Conservation (phyloP, 2,888 invertebrate genomes). For the Phaonia tiefii region DNA sequence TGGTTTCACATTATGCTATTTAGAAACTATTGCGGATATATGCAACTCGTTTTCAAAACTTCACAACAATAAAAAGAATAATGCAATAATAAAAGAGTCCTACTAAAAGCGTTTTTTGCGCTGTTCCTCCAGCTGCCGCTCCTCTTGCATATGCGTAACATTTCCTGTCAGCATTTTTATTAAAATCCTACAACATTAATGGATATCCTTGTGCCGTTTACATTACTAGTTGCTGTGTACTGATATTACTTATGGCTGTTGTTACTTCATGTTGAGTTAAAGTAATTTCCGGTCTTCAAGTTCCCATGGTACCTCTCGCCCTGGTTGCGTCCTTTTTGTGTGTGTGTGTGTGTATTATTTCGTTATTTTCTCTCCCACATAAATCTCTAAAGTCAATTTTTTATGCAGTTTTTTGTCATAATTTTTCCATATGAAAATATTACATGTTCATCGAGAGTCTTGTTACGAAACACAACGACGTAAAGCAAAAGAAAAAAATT, state of each 20-base stretch:
- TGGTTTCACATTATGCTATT: neutral
- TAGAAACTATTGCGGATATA: neutral
- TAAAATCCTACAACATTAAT: conserved; percentile 63
- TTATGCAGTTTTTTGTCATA: conserved; percentile 35
- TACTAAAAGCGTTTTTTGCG: neutral
- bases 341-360: neutral
- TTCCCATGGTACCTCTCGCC: neutral
- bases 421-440: conserved; percentile 40
- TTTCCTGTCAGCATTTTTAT: conserved; percentile 66
- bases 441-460: conserved; percentile 24
- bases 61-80: neutral
- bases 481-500: neutral
- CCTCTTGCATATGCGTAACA: conserved; percentile 58
- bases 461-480: neutral
- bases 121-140: conserved; percentile 20
- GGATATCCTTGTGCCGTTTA: conserved; percentile 56
- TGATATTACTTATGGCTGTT: conserved; percentile 15
- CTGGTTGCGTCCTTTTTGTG: conserved; percentile 1
- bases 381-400: conserved; percentile 32
- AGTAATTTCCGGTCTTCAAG: conserved; percentile 58
- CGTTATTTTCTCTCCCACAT: neutral
- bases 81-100: neutral
- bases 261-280: conserved; percentile 56
- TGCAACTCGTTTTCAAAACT: conserved; percentile 1
- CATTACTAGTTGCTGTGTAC: conserved; percentile 3